Evolutionary conservation across 1,140 invertebrate species (phyloP).

Genomic region (Pogonognathellus flavescens): DNA sequence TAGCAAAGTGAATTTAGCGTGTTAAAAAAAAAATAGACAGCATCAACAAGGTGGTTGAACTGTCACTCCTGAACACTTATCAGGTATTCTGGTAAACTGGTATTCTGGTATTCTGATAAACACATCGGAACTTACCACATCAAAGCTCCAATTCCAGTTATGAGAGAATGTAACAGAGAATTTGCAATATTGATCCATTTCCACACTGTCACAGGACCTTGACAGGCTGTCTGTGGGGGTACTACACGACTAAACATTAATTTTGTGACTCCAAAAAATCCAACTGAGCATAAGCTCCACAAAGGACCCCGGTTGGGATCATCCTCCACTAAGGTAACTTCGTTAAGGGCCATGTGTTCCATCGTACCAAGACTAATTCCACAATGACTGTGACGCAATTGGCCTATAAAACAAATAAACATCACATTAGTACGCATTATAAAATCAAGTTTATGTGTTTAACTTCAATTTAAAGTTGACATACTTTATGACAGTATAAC

Average conservation of each 20-base stretch:
- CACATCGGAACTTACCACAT: constrained; percentile 68
- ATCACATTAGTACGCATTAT: too few species aligned
- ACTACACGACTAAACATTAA: neutral
- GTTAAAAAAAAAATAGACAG: too few species aligned
- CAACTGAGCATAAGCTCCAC: constrained; percentile 4
- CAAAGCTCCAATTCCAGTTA: constrained; percentile 70
- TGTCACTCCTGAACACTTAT: too few species aligned
- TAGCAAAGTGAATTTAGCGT: too few species aligned
- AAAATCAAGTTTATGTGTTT: too few species aligned
- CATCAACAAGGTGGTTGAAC: too few species aligned
- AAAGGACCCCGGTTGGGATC: neutral
- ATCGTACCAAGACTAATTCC: neutral
- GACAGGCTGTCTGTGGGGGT: neutral
- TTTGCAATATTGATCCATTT: constrained; percentile 72
- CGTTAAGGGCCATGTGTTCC: neutral
- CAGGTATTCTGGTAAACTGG: too few species aligned
- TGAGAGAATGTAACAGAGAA: constrained; percentile 71
- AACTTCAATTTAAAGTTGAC: too few species aligned
- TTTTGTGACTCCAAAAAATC: constrained; percentile 3
- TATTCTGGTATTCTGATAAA: too few species aligned
- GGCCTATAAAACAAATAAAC: too few species aligned
- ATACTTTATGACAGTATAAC: too few species aligned
- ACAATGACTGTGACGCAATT: neutral
- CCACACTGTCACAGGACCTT: constrained; percentile 68
- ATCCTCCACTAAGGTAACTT: neutral